Evolutionary conservation across 2,113 vertebrate genomes (phyloP).

Genomic region (Archilochus colubris): DNA sequence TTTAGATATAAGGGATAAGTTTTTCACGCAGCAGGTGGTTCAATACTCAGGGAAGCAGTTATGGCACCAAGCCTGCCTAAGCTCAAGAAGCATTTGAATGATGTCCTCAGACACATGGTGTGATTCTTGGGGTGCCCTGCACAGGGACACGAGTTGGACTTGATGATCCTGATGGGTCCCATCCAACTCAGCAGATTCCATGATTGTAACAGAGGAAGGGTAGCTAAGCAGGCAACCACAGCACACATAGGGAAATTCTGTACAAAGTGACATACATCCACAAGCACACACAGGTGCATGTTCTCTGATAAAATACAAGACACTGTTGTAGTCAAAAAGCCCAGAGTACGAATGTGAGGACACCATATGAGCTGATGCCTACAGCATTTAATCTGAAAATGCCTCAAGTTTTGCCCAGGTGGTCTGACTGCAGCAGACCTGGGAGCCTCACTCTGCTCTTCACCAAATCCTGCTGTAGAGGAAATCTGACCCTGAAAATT

Average conservation of each 20-base stretch:
- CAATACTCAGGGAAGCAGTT: too few species aligned
- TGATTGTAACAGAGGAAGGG: background rate
- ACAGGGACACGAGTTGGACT: too few species aligned
- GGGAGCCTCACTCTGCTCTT: background rate
- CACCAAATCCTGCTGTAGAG: background rate
- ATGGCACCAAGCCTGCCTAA: too few species aligned
- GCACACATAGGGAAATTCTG: background rate
- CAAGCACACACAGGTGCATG: background rate
- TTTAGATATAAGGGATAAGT: too few species aligned
- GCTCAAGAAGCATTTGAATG: too few species aligned
- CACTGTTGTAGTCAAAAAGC: background rate
- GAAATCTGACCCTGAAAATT: background rate
- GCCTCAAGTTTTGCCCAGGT: background rate
- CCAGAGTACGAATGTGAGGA: background rate
- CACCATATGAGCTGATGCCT: background rate
- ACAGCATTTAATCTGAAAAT: background rate
- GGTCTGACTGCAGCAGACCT: background rate
- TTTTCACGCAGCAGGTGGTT: too few species aligned
- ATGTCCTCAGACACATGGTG: too few species aligned
- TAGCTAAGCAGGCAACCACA: fast-evolving
- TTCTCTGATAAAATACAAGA: background rate
- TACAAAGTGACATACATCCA: background rate
- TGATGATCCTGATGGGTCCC: too few species aligned
- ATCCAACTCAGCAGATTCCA: too few species aligned
- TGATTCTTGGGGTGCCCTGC: too few species aligned